Conservation (phyloP, 64 coral and sea anemone species). For the Stichodactyla mertensii region DNA sequence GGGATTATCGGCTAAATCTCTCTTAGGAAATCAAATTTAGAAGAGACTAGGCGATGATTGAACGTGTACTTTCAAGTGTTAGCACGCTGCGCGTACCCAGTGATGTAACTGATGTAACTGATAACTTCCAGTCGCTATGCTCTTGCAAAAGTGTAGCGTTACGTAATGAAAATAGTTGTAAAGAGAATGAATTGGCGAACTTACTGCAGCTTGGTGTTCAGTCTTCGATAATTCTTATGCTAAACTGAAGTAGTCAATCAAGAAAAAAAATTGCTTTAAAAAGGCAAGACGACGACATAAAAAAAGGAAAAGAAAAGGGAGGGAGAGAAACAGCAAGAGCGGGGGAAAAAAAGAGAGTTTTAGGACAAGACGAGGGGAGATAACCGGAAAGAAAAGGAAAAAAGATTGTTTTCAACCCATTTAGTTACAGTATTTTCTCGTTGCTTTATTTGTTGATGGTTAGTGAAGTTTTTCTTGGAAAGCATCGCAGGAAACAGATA, state of each 20-base stretch:
- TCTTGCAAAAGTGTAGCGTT: neutral
- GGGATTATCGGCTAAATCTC: neutral
- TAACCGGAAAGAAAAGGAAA: neutral
- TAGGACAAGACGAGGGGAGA: no score
- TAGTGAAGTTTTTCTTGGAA: constrained; percentile 1
- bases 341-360: no score
- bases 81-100: neutral
- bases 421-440: neutral
- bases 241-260: no score
- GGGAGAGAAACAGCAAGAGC: no score
- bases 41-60: neutral
- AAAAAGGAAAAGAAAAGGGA: no score
- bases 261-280: no score
- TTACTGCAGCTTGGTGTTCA: no score
- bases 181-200: no score
- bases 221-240: no score
- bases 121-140: neutral
- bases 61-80: constrained; percentile 1
- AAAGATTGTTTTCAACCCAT: neutral
- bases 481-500: neutral
- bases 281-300: no score
- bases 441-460: neutral
- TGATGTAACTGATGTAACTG: neutral
- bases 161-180: no score
- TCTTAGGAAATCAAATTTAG: neutral